phyloP scores from a whole-genome alignment of 1,140 invertebrate species.

The Heliconius hewitsoni region DNA sequence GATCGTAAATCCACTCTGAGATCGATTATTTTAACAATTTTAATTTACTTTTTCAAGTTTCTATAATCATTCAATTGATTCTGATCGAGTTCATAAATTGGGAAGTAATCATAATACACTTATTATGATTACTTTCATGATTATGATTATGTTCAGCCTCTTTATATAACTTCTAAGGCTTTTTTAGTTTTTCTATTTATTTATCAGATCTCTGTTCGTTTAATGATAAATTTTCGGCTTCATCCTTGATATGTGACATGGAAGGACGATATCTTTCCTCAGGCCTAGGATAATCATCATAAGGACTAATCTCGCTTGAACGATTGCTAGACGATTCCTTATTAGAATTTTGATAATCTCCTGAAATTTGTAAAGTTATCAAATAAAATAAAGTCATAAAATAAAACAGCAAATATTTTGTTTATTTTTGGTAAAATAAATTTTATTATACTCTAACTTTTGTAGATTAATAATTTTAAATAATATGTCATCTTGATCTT shows the following conservation, averaged over 20 bases:
- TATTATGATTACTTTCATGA: background rate
- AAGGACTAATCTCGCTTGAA: conserved; percentile 71
- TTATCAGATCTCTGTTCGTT: conserved; percentile 79
- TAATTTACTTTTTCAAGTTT: background rate
- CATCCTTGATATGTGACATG: conserved; percentile 73
- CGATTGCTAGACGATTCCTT: conserved; percentile 72
- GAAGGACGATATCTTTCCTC: conserved; percentile 69
- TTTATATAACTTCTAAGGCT: conserved; percentile 21
- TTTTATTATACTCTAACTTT: too few species aligned
- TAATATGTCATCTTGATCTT: too few species aligned
- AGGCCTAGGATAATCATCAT: conserved; percentile 67
- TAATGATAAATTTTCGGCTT: conserved; percentile 78
- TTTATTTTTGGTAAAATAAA: too few species aligned
- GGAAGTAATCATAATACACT: background rate
- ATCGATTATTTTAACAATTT: conserved; percentile 2
- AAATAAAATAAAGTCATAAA: background rate
- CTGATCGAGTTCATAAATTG: background rate
- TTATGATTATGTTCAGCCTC: conserved; percentile 31
- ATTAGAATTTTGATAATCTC: conserved; percentile 65
- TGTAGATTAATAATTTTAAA: too few species aligned
- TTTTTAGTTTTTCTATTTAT: conserved; percentile 46
- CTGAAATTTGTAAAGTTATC: conserved; percentile 26
- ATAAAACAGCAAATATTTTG: too few species aligned
- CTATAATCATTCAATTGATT: conserved; percentile 18
- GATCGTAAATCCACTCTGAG: conserved; percentile 8